Conservation (phyloP, 2,888 invertebrate genomes). For the Labia minor region DNA sequence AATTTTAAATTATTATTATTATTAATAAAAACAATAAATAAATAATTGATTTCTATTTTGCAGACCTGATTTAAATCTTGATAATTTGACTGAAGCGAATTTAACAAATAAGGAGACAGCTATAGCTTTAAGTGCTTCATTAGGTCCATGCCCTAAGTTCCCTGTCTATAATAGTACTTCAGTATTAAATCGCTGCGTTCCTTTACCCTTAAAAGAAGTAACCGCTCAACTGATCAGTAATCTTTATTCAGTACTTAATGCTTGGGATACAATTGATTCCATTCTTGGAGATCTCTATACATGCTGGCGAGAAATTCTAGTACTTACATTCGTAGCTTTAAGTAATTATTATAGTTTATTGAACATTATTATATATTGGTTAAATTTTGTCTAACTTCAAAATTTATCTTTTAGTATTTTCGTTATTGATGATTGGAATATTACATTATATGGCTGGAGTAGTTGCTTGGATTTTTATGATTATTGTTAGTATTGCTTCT, state of each 20-base stretch:
- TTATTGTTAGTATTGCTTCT: slow-evolving; percentile 62
- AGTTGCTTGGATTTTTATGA: slow-evolving; percentile 81
- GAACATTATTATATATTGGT: slow-evolving; percentile 8
- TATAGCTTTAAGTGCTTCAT: slow-evolving; percentile 33
- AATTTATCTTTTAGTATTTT: slow-evolving; percentile 55
- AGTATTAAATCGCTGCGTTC: slow-evolving; percentile 79
- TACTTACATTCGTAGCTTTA: slow-evolving; percentile 67
- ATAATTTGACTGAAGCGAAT: background rate
- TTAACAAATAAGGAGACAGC: slow-evolving; percentile 14
- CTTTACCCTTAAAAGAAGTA: slow-evolving; percentile 55
- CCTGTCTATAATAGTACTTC: slow-evolving; percentile 69
- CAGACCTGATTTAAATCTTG: slow-evolving; percentile 27
- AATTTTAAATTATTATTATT: too few relatives aligned
- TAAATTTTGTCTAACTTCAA: slow-evolving; percentile 17
- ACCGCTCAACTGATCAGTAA: slow-evolving; percentile 52
- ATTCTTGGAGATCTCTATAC: slow-evolving; percentile 77
- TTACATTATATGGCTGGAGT: slow-evolving; percentile 72
- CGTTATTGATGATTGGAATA: slow-evolving; percentile 69
- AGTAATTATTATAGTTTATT: slow-evolving; percentile 45
- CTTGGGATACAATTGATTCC: slow-evolving; percentile 80
- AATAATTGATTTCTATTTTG: too few relatives aligned
- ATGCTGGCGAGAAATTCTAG: slow-evolving; percentile 76
- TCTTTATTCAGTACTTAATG: slow-evolving; percentile 71
- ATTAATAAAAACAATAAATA: too few relatives aligned
- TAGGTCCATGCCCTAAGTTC: slow-evolving; percentile 66